Conservation (phyloP, 2,888 invertebrate genomes). For the Cheilosia urbana region DNA sequence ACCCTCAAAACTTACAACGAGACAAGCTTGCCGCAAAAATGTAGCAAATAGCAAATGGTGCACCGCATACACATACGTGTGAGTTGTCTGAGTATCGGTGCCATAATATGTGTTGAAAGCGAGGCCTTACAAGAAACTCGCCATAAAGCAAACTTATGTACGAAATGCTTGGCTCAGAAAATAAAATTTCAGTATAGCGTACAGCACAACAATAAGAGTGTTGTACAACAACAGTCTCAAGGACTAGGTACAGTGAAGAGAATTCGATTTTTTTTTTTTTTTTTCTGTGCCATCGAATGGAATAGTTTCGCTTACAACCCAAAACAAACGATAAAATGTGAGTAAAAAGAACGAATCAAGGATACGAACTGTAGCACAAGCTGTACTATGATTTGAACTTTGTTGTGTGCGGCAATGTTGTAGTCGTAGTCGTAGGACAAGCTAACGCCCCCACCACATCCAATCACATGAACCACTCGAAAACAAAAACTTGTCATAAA, state of each 20-base stretch:
- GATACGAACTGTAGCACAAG: background rate
- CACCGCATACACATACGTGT: slow-evolving; percentile 45
- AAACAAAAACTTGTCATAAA: slow-evolving; percentile 75
- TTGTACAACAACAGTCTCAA: slow-evolving; percentile 42
- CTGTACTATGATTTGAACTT: slow-evolving; percentile 40
- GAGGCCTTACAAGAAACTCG: slow-evolving; percentile 42
- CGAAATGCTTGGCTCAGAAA: slow-evolving; percentile 34
- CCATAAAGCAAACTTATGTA: slow-evolving; percentile 50
- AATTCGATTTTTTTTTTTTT: background rate
- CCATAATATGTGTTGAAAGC: background rate
- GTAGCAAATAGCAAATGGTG: slow-evolving; percentile 41
- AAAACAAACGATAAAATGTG: slow-evolving; percentile 38
- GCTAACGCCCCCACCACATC: slow-evolving; percentile 7
- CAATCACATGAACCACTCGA: slow-evolving; percentile 60
- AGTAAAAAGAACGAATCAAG: slow-evolving; percentile 40
- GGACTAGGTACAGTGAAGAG: slow-evolving; percentile 23
- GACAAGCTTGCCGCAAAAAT: slow-evolving; percentile 54
- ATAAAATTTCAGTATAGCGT: slow-evolving; percentile 33
- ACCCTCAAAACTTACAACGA: slow-evolving; percentile 36
- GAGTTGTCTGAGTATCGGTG: slow-evolving; percentile 2
- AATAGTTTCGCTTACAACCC: slow-evolving; percentile 60
- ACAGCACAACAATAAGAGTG: slow-evolving; percentile 40
- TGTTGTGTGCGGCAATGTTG: slow-evolving; percentile 11
- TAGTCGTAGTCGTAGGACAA: slow-evolving; percentile 6
- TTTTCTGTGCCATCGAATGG: slow-evolving; percentile 14